Evolutionary conservation across 2,797 vertebrate genomes (phyloP), one percentile per base, ranked within the genome.

Genomic region (Platalea minor): DNA sequence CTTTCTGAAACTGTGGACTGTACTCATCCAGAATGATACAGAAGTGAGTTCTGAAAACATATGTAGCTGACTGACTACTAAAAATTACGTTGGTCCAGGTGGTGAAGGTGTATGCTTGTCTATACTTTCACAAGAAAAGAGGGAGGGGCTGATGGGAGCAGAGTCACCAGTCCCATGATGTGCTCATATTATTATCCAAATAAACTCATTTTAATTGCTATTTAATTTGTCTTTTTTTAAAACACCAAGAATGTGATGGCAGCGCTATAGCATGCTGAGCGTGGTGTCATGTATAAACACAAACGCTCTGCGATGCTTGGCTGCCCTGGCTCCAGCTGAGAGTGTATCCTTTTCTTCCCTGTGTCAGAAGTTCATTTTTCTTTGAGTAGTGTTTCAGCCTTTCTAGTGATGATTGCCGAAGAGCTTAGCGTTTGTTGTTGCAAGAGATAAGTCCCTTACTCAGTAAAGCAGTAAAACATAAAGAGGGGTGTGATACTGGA

Each of bases 401-500:
- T 74, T 83, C 53, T 51, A 41, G 68, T 79, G 65, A 26, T 85
- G 67, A 21, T 61, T 82, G 78, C 48, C 0, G 1, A 41, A 61
- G 72, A 80, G 46, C n/a, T 87, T 28, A 14, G 60, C 2, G 0
- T 85, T 80, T 91, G 57, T 92, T 95, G 68, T 86, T 93, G 87
- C 54, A 64, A 37, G 54, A 54, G 88, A 28, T 53, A 86, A 88
- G 41, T 79, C 78, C 67, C 51, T 95, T 89, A 48, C 88, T 89
- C 56, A 81, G 50, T 61, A 23, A 70, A 93, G 57, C 81, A 88
- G 54, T 85, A 72, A 76, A 78, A 91, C 56, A 46, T 48, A 23
- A 60, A 57, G 65, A 93, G 78, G 91, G 92, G 93, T 82, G 92
- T 96, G 93, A 86, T 78, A 5, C 89, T 93, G 95, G 85, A 78